A percentile compares a stretch with the other conserved stretches of the same genome.
phyloP scores from a whole-genome alignment of 2,113 vertebrate species.

The Carlito syrichta region DNA sequence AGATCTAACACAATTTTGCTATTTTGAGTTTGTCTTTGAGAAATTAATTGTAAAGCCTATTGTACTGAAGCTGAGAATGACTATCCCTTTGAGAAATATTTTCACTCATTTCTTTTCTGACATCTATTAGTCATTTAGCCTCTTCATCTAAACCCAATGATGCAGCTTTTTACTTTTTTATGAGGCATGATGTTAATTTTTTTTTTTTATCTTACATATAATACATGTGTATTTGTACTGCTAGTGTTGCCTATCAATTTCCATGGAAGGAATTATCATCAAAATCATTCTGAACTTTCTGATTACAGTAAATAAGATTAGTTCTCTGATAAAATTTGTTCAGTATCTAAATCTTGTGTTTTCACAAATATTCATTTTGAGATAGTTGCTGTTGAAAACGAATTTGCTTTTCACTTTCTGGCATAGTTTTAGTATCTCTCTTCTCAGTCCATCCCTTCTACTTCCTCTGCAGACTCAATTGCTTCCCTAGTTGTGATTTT shows the following conservation, averaged over 20 bases:
- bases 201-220: not conserved
- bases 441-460: slow-evolving; percentile 28
- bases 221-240: not conserved
- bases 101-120: not conserved
- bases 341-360: not conserved
- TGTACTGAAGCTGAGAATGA: not conserved
- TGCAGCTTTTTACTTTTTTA: not conserved
- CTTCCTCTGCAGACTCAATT: slow-evolving; percentile 74
- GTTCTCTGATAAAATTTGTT: not conserved
- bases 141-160: slow-evolving; percentile 21
- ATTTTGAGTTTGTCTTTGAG: slow-evolving; percentile 1
- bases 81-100: not conserved
- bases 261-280: accelerated
- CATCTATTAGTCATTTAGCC: not conserved
- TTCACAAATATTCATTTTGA: slow-evolving; percentile 21
- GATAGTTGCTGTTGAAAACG: not conserved
- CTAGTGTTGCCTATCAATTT: not conserved
- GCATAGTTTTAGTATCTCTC: not conserved
- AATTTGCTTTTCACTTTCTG: slow-evolving; percentile 7
- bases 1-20: not conserved
- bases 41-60: slow-evolving; percentile 40
- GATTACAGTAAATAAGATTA: not conserved
- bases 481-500: slow-evolving; percentile 55
- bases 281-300: slow-evolving; percentile 1
- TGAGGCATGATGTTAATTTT: not conserved